Percentiles rank a stretch among this genome's conserved stretches.
Evolutionary conservation across 2,797 vertebrate genomes (phyloP).

Genomic region (Mormyrops boulengeri): DNA sequence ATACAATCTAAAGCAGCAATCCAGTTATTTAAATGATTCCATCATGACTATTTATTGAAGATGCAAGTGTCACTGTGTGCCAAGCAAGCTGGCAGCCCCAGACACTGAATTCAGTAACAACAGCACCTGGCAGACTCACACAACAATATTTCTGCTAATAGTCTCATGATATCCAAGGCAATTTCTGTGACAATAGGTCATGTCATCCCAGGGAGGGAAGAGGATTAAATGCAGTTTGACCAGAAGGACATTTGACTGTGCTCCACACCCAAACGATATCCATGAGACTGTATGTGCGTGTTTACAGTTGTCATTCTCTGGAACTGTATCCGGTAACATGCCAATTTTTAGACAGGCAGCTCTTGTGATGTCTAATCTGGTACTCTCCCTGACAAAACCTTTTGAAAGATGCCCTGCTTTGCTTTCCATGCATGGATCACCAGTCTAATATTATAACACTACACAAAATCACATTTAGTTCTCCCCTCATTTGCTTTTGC

Average conservation of each 20-base stretch:
- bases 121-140: background rate
- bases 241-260: background rate
- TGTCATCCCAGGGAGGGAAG: background rate
- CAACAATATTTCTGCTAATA: background rate
- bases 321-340: background rate
- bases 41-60: background rate
- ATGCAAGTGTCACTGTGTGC: background rate
- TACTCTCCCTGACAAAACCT: background rate
- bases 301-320: background rate
- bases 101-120: background rate
- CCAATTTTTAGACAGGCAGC: background rate
- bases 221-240: background rate
- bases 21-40: background rate
- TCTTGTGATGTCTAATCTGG: background rate
- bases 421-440: background rate
- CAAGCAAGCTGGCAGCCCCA: background rate
- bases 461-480: background rate
- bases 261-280: constrained; percentile 41
- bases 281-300: constrained; percentile 20
- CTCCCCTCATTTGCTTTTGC: background rate
- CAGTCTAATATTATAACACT: constrained; percentile 22
- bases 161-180: background rate
- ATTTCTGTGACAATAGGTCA: background rate
- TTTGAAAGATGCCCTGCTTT: background rate
- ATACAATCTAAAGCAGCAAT: constrained; percentile 6